Evolutionary conservation across 2,113 vertebrate species (phyloP).

Genomic region (Fukomys damarensis): DNA sequence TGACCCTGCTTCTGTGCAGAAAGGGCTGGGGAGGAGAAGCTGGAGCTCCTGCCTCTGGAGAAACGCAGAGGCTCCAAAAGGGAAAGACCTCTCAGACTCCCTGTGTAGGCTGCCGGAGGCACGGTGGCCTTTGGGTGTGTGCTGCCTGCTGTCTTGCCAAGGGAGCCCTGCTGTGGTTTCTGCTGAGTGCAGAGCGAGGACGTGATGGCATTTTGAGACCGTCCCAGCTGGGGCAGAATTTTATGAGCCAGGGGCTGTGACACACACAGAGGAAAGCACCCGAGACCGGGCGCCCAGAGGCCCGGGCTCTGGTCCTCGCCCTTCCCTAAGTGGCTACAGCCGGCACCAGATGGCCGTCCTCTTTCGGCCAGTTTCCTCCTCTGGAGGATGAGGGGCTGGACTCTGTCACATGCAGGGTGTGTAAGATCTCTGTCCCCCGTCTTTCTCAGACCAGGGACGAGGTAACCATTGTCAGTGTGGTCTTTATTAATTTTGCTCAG

Average conservation of each 20-base stretch:
- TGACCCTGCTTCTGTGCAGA: not conserved
- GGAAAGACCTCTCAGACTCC: not conserved
- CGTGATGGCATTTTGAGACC: too few species aligned
- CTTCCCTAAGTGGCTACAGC: not conserved
- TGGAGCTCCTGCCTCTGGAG: not conserved
- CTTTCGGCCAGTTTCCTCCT: not conserved
- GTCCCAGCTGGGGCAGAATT: not conserved
- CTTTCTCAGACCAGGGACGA: not conserved
- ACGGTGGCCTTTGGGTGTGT: fast-evolving
- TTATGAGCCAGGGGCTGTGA: not conserved
- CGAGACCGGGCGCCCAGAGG: not conserved
- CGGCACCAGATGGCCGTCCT: not conserved
- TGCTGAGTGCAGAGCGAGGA: not conserved
- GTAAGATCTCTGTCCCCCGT: not conserved
- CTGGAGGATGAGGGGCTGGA: not conserved
- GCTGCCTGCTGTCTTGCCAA: not conserved
- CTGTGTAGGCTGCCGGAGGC: not conserved
- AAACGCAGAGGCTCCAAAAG: not conserved
- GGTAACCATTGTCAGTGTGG: not conserved
- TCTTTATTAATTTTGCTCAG: not conserved
- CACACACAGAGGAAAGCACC: not conserved
- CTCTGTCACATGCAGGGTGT: not conserved
- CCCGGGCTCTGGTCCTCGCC: not conserved
- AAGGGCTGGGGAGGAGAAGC: not conserved
- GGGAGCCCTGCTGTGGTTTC: not conserved